phyloP scores from a whole-genome alignment of 2,888 invertebrate genomes.

The Schrankia costaestrigalis region DNA sequence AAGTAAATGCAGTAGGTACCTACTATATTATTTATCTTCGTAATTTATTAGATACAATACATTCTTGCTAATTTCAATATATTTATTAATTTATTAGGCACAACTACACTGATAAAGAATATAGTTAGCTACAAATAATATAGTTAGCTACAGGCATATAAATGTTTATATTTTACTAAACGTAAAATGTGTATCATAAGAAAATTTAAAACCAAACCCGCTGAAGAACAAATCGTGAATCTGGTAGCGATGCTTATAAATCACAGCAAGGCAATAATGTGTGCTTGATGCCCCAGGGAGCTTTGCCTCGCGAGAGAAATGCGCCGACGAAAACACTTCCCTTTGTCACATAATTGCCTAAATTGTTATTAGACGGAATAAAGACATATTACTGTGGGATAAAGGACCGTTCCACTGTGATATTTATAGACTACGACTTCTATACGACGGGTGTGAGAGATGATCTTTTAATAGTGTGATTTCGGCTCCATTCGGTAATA shows the following conservation, averaged over 20 bases:
- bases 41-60: too few species aligned
- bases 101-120: too few species aligned
- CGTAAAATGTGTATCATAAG: too few species aligned
- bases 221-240: conserved; percentile 37
- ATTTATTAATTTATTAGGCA: too few species aligned
- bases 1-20: too few species aligned
- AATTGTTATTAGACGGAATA: conserved; percentile 80
- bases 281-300: conserved; percentile 60
- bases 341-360: conserved; percentile 78
- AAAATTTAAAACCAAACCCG: too few species aligned
- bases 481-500: conserved; percentile 43
- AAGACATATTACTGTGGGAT: conserved; percentile 73
- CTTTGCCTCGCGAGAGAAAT: conserved; percentile 49
- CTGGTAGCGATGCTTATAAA: conserved; percentile 67
- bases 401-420: conserved; percentile 22
- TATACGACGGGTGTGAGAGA: conserved; percentile 56
- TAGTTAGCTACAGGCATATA: too few species aligned
- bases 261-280: conserved; percentile 74
- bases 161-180: too few species aligned
- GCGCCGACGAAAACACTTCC: conserved; percentile 71
- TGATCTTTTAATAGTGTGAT: conserved; percentile 72
- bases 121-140: too few species aligned
- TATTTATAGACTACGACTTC: conserved; percentile 57
- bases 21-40: too few species aligned
- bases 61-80: too few species aligned